A percentile compares a stretch with the other conserved stretches of the same genome.
phyloP scores from a whole-genome alignment of 2,888 invertebrate species.

The Eupeodes latifasciatus region DNA sequence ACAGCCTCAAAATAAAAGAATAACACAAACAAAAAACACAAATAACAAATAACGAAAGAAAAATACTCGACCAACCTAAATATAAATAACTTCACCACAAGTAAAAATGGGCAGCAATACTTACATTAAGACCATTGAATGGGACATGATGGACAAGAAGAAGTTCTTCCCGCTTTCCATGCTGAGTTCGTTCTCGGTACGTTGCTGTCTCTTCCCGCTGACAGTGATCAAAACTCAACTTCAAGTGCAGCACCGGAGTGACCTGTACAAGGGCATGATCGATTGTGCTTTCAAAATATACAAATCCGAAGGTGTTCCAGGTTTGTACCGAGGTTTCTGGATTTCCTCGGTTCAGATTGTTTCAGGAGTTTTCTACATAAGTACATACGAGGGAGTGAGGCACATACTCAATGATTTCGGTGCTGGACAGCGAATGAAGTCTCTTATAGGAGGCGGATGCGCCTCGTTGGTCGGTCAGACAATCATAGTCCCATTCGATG shows the following conservation, averaged over 20 bases:
- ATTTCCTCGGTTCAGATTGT: constrained; percentile 95
- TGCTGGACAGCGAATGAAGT: constrained; percentile 85
- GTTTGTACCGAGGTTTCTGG: constrained; percentile 97
- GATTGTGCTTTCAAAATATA: constrained; percentile 96
- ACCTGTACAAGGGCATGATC: constrained; percentile 93
- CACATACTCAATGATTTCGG: constrained; percentile 88
- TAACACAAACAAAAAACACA: constrained; percentile 7
- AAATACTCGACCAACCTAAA: neutral
- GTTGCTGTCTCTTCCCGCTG: constrained; percentile 94
- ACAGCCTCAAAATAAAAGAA: constrained; percentile 15
- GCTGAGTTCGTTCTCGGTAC: constrained; percentile 87
- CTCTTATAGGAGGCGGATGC: constrained; percentile 94
- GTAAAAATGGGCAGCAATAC: constrained; percentile 78
- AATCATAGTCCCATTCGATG: constrained; percentile 97
- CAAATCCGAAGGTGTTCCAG: constrained; percentile 91
- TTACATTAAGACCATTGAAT: constrained; percentile 94
- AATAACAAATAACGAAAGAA: constrained; percentile 27
- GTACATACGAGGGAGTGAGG: constrained; percentile 96
- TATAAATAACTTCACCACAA: constrained; percentile 3
- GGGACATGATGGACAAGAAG: constrained; percentile 98
- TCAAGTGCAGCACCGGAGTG: constrained; percentile 91
- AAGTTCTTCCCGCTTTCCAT: constrained; percentile 97
- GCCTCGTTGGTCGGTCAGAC: constrained; percentile 98
- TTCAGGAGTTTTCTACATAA: constrained; percentile 95
- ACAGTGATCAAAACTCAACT: constrained; percentile 97